Evolutionary conservation across 2,113 vertebrate genomes (phyloP), one percentile per base, ranked within the genome.

Genomic region (Festucalex cinctus): DNA sequence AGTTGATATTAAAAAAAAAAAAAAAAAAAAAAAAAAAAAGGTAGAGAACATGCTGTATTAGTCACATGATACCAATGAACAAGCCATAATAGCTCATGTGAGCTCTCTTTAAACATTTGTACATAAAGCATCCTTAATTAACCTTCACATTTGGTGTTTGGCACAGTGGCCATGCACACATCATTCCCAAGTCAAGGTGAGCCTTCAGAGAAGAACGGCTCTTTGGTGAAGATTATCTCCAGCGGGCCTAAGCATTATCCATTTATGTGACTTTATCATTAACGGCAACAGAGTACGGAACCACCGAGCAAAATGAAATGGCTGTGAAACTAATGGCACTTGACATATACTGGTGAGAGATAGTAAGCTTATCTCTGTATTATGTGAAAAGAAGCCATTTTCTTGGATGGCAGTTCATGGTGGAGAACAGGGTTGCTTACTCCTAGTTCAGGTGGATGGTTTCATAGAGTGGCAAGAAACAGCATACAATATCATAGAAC

Each of bases 211-310:
- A 70, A 77, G 20, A 71, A 70, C 72, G 69, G 65, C 74, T 83
- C 75, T 83, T 70, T 37, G 43, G 71, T 67, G 64, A 60, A 85
- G 84, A 86, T 79, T 80, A 81, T 84, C 81, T 80, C n/a, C 63
- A 69, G 60, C 64, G 64, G 46, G 65, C 68, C 76, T 57, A 66
- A 82, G 69, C 83, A 75, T 72, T 70, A 87, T 92, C 78, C 75
- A 83, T 88, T 89, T 79, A 83, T 87, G 68, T 80, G 85, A 88
- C 83, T 89, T 88, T 83, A 86, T 86, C 75, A 69, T 87, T 83
- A 85, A 71, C 43, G 80, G 78, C 79, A 78, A 75, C 66, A 46
- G 72, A 73, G 73, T 85, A 81, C 81, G 72, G 82, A 86, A 86
- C 72, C 69, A 69, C 78, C 56, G 43, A 71, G 80, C 28, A 49